Evolutionary conservation across 2,113 vertebrate genomes (phyloP), one percentile per base, ranked within the genome.

Genomic region (Paraplagusia blochii): DNA sequence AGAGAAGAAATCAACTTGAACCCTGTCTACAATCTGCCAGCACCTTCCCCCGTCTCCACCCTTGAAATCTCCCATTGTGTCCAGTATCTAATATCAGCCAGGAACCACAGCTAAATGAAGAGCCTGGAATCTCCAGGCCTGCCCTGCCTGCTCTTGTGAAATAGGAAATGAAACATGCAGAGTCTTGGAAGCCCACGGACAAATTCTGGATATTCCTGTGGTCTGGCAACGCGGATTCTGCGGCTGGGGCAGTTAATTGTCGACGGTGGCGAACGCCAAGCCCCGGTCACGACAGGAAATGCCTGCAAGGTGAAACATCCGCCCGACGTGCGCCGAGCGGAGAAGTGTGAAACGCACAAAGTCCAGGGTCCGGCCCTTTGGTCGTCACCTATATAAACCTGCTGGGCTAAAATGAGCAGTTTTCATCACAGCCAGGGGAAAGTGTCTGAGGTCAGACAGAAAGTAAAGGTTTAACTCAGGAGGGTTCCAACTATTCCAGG

Each of bases 271-370:
- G 76, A 80, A 74, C 51, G 52, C 72, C 71, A 55, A 80, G 73
- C 47, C 79, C 79, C 75, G 79, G 80, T 83, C 85, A 83, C 71
- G 64, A 79, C 78, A 84, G 84, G 86, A 87, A 84, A 87, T 87
- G 73, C 81, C 72, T 79, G 63, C 33, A 72, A 83, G 76, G 83
- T 81, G 80, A 79, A 80, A 82, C 79, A 80, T 78, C 71, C 67
- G 57, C 61, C 83, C 60, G 42, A 70, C 62, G 62, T 12, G 52
- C 71, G 67, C 69, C 74, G 18, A 61, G 44, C 69, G 22, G 51
- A 59, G 11, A 74, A 73, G 70, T 77, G 72, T 69, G 68, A 71
- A 49, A 75, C 13, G 18, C 56, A 48, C 44, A 50, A 13, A 35
- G 42, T 29, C 22, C 22, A 29, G 22, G 22, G 22, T 29, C 22